Conservation (phyloP, 2,797 vertebrate genomes). For the Tapera naevia region DNA sequence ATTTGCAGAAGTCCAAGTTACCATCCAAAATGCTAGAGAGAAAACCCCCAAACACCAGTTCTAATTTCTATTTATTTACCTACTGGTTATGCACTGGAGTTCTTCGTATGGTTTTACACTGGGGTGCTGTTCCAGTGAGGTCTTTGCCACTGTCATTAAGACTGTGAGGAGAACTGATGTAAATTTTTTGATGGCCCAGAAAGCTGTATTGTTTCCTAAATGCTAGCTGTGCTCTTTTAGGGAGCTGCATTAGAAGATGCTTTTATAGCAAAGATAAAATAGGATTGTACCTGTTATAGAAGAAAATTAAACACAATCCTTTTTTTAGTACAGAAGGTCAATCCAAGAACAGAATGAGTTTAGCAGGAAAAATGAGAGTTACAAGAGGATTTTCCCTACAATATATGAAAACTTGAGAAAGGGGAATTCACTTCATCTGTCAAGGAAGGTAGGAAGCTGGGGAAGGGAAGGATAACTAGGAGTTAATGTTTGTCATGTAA, state of each 20-base stretch:
- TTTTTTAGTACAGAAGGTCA: background rate
- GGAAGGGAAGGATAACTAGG: background rate
- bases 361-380: background rate
- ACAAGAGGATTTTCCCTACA: background rate
- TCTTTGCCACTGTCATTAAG: background rate
- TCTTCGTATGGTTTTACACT: background rate
- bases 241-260: background rate
- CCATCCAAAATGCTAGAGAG: background rate
- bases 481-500: background rate
- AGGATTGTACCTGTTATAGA: background rate
- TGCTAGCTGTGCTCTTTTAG: background rate
- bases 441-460: background rate
- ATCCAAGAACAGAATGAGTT: background rate
- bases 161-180: background rate
- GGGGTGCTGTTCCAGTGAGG: background rate
- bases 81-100: background rate
- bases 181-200: background rate
- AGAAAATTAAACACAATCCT: background rate
- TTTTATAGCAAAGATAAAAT: background rate
- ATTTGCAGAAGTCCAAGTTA: background rate
- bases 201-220: background rate
- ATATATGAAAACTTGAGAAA: background rate
- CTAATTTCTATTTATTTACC: background rate
- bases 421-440: background rate
- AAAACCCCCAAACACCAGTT: fast-evolving